These are phyloP conservation scores for Drosophila phalerata DNA, from an alignment of 2,888 invertebrate species.

Conservation along the genomic window DNA sequence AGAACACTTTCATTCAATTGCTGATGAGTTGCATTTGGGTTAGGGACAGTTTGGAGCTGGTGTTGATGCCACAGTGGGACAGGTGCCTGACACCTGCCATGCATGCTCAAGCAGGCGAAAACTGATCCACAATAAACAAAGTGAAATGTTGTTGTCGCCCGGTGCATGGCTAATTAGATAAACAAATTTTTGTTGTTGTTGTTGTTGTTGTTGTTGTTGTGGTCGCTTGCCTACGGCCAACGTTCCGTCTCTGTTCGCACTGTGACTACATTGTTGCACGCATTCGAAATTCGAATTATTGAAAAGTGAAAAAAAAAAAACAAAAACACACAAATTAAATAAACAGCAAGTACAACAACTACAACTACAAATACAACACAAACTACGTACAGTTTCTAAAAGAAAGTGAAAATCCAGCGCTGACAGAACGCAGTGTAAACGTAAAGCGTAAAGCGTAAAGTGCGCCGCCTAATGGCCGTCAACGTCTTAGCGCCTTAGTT, in stretches of 20 bases:
- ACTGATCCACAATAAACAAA: slow-evolving; percentile 38
- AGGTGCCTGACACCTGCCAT: slow-evolving; percentile 45
- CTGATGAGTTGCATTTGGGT: slow-evolving; percentile 61
- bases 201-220: slow-evolving; percentile 44
- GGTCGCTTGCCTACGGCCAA: slow-evolving; percentile 26
- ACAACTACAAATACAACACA: slow-evolving; percentile 15
- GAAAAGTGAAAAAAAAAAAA: slow-evolving; percentile 68
- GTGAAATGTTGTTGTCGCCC: slow-evolving; percentile 67
- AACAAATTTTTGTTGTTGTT: slow-evolving; percentile 69
- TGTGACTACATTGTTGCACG: slow-evolving; percentile 74
- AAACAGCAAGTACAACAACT: slow-evolving; percentile 17
- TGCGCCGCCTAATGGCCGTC: slow-evolving; percentile 68
- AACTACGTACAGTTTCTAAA: slow-evolving; percentile 69
- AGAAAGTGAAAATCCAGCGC: slow-evolving; percentile 75
- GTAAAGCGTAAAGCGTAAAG: slow-evolving; percentile 63
- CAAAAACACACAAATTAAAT: slow-evolving; percentile 17
- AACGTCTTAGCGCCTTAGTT: slow-evolving; percentile 63
- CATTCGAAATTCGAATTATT: slow-evolving; percentile 75
- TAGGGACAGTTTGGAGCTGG: slow-evolving; percentile 61
- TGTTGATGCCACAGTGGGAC: slow-evolving; percentile 26
- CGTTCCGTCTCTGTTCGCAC: slow-evolving; percentile 10
- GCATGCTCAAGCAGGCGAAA: slow-evolving; percentile 73
- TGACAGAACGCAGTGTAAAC: slow-evolving; percentile 63
- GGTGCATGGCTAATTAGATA: slow-evolving; percentile 76
- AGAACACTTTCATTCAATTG: slow-evolving; percentile 69